Evolutionary conservation across 2,888 invertebrate species (phyloP).

Genomic region (Heliconius aoede): DNA sequence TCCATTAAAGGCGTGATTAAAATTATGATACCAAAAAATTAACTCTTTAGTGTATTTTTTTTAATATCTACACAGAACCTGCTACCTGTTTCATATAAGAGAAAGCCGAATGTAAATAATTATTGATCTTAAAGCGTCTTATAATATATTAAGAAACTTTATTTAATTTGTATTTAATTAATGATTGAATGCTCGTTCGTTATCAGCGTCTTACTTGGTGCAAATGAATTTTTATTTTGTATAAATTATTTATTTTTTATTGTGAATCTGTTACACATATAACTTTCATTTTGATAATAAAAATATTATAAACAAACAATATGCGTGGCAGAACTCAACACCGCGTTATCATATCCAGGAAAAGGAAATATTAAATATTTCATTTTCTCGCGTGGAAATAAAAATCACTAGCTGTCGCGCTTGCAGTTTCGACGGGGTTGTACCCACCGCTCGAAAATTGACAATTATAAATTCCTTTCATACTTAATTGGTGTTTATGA

Average conservation of each 20-base stretch:
- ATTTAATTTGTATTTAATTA: neutral
- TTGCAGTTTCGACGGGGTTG: too few species aligned
- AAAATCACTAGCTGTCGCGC: neutral
- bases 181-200: constrained; percentile 1
- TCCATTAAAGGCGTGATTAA: too few species aligned
- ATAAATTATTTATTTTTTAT: neutral
- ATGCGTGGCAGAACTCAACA: neutral
- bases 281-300: neutral
- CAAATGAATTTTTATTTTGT: neutral
- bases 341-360: neutral
- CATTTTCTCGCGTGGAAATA: neutral
- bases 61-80: too few species aligned
- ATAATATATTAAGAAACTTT: too few species aligned
- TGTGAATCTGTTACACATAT: neutral
- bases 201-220: neutral
- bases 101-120: too few species aligned
- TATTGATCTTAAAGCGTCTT: too few species aligned
- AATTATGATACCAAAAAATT: too few species aligned
- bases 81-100: too few species aligned
- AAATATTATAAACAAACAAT: too few species aligned
- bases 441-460: neutral
- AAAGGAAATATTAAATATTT: neutral
- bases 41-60: too few species aligned
- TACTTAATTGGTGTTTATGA: neutral
- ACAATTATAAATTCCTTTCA: neutral